A percentile compares a stretch with the other conserved stretches of the same genome.
Conservation (phyloP, 2,888 invertebrate genomes). For the Erebia palarica region DNA sequence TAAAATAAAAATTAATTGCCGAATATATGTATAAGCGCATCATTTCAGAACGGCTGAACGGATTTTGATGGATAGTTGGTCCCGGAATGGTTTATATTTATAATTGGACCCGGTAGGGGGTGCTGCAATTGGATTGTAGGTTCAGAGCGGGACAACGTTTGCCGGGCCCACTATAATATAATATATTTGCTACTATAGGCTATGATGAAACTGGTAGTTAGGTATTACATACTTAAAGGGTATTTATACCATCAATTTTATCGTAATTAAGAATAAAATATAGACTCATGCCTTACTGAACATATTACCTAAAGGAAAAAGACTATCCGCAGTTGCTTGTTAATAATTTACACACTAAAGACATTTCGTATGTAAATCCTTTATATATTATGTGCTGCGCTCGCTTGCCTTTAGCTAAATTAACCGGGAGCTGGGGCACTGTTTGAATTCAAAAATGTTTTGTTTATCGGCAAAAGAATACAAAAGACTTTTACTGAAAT, state of each 20-base stretch:
- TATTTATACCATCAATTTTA: not conserved
- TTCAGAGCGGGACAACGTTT: too few species aligned
- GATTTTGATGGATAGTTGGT: too few species aligned
- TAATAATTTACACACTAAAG: constrained; percentile 27
- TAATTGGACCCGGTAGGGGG: too few species aligned
- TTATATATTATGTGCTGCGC: not conserved
- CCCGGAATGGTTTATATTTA: too few species aligned
- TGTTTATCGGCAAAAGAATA: not conserved
- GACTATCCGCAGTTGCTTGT: constrained; percentile 3
- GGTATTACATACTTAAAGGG: too few species aligned
- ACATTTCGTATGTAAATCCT: constrained; percentile 17
- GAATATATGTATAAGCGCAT: too few species aligned
- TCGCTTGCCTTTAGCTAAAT: constrained; percentile 8
- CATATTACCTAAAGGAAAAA: not conserved
- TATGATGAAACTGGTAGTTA: too few species aligned
- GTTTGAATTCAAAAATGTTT: constrained; percentile 10
- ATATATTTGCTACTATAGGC: not conserved
- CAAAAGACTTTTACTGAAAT: not conserved
- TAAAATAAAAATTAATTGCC: too few species aligned
- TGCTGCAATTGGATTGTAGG: too few species aligned
- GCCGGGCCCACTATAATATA: not conserved
- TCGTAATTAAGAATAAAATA: not conserved
- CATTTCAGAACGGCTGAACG: too few species aligned
- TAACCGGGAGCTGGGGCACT: not conserved
- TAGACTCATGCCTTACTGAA: not conserved